Evolutionary conservation across 2,113 vertebrate species (phyloP), one percentile per base, ranked within the genome.

Genomic region (Thomomys bottae): DNA sequence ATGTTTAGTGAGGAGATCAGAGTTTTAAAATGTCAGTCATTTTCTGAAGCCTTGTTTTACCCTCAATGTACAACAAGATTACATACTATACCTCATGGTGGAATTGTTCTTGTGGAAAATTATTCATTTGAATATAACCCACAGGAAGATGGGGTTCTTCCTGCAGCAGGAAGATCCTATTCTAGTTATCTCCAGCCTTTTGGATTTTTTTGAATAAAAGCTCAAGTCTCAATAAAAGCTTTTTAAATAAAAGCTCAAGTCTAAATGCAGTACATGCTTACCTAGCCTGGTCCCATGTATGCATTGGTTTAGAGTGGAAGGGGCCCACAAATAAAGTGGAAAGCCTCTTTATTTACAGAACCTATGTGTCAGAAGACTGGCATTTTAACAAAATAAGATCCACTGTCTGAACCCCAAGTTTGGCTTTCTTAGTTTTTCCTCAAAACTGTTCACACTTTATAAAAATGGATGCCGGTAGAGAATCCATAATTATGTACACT

Each of bases 361-460:
- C 21, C 24, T 32, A 10, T 21, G 0, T 76, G 12, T 76, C 64
- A 84, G 94, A n/a, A 68, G 32, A 70, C 42, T 78, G 92, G 40
- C 36, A 78, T 92, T 94, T 94, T 90, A 78, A 88, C 90, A 63
- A 90, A 85, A 78, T 21, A 83, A 26, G 23, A 70, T 20, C 85
- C 45, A 80, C 24, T 75, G 34, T 8, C 40, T 38, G 26, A 84
- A 40, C 20, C 32, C 45, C 42, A 15, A 73, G 40, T 88, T 88
- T 93, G 80, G 30, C 49, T 88, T 90, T 64, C 14, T n/a, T 73
- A 90, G 42, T 78, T 95, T 32, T 77, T 84, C 28, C 66, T 84
- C 21, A 89, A 93, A 89, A 66, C 68, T 34, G 8, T 6, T 45
- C 59, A 78, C 21, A 77, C 14, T 66, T 91, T n/a, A 61, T 79